Evolutionary conservation across 1,140 invertebrate genomes (phyloP), one percentile per base, ranked within the genome.

Genomic region (Hyphantria cunea): DNA sequence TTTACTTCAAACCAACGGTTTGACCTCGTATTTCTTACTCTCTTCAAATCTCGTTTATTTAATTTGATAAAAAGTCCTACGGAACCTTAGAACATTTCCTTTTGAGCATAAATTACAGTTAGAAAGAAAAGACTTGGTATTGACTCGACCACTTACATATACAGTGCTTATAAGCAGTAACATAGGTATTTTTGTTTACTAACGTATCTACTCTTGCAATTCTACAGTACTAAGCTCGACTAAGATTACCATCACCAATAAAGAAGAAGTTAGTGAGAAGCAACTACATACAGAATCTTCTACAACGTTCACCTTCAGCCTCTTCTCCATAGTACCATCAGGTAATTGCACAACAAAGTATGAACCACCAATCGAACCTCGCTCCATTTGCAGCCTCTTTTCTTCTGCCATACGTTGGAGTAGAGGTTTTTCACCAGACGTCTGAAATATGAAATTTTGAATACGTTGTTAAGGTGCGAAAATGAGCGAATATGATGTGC

Each of bases 351-450:
- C 96, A 92, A 97, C 96, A 77, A 98, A 97, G 81, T 96, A 97
- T 0, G 96, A 97, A 0, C 96, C 96, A n/a, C 94, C 95, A 44
- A 97, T 95, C 6, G 96, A 97, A 0, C 96, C 96, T 45, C 96
- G 91, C 84, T 97, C 96, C 95, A 97, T 95, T 89, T 97, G 96
- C 72, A 96, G 93, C 48, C 95, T 92, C 71, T 97, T 97, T 74
- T 98, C 96, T 89, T 98, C 97, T 0, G 97, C 97, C 95, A 98
- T 97, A 59, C 96, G 90, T 87, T 97, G 96, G 45, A 98, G 91
- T 6, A 96, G 84, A 0, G 96, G 95, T 80, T 95, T 96, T 13
- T 95, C 94, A 7, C 92, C 93, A 3, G 93, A 93, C 14, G 87
- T 74, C 84, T 88, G 72, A 33, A 85, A 83, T 49, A 15, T 58